Evolutionary conservation across 2,113 vertebrate genomes (phyloP).

Genomic region (Halcyon malimbica): DNA sequence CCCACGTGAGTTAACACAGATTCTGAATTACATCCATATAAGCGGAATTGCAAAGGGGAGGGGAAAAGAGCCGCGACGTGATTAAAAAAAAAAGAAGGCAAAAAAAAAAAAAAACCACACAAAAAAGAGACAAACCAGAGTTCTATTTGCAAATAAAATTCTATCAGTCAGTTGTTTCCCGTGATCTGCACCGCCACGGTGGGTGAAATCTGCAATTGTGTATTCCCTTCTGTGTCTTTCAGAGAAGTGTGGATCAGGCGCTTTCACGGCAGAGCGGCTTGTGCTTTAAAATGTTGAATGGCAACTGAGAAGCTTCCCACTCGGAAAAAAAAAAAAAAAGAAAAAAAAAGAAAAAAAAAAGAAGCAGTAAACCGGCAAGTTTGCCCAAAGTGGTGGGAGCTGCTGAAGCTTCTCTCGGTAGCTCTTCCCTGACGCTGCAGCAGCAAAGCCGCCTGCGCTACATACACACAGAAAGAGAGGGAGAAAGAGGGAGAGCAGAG

Average conservation of each 20-base stretch:
- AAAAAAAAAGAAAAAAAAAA: no score
- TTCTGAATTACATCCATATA: conserved; percentile 74
- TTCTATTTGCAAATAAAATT: conserved; percentile 66
- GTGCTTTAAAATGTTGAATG: conserved; percentile 54
- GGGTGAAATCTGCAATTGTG: conserved; percentile 77
- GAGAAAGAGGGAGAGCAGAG: conserved; percentile 10
- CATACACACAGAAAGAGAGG: conserved; percentile 49
- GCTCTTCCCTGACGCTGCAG: conserved; percentile 64
- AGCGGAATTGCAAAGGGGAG: conserved; percentile 61
- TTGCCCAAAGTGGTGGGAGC: conserved; percentile 74
- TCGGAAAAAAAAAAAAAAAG: background rate
- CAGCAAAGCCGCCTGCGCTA: conserved; percentile 61
- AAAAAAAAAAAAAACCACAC: background rate
- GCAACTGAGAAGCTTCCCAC: conserved; percentile 63
- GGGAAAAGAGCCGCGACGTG: background rate
- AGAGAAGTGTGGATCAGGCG: conserved; percentile 60
- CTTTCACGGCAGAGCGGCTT: conserved; percentile 59
- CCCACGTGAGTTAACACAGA: conserved; percentile 72
- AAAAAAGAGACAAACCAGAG: background rate
- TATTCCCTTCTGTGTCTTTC: conserved; percentile 61
- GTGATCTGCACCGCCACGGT: conserved; percentile 70
- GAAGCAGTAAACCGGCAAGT: conserved; percentile 68
- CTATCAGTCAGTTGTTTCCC: conserved; percentile 69
- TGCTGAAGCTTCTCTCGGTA: conserved; percentile 52
- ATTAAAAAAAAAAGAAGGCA: background rate